A percentile compares a stretch with the other conserved stretches of the same genome.
These are phyloP conservation scores for Ophioderma brevispina DNA, from an alignment of 35 echinoderm and acorn worm genomes.

Conservation along the genomic window DNA sequence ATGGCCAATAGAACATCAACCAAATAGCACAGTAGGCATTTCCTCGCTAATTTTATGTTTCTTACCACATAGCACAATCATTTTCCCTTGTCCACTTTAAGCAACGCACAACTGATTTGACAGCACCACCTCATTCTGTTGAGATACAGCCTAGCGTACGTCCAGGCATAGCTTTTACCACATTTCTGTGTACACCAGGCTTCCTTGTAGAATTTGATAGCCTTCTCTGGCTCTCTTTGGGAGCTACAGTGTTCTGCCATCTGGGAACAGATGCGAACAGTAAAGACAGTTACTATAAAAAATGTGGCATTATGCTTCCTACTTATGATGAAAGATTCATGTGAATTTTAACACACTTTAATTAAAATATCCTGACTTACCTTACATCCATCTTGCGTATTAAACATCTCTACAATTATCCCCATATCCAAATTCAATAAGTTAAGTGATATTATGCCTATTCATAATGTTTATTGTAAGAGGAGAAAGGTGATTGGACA, in stretches of 20 bases:
- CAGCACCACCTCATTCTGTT: slow-evolving; percentile 83
- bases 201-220: slow-evolving; percentile 98
- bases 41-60: no score
- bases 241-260: slow-evolving; percentile 82
- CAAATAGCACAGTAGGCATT: neutral
- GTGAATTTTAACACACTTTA: no score
- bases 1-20: no score
- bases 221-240: slow-evolving; percentile 81
- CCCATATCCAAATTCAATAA: no score
- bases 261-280: slow-evolving; percentile 86
- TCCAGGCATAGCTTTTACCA: slow-evolving; percentile 71
- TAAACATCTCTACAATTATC: neutral
- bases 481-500: no score
- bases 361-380: no score
- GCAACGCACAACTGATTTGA: slow-evolving; percentile 93
- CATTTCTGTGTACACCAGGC: slow-evolving; percentile 89
- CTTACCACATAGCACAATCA: slow-evolving; percentile 90
- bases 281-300: neutral
- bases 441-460: no score
- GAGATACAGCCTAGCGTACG: slow-evolving; percentile 72
- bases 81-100: slow-evolving; percentile 81
- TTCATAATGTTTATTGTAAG: no score
- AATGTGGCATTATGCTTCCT: no score
- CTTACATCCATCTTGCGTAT: no score
- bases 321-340: no score